phyloP scores from a whole-genome alignment of 1,140 invertebrate genomes.

The Diabrotica virgifera region DNA sequence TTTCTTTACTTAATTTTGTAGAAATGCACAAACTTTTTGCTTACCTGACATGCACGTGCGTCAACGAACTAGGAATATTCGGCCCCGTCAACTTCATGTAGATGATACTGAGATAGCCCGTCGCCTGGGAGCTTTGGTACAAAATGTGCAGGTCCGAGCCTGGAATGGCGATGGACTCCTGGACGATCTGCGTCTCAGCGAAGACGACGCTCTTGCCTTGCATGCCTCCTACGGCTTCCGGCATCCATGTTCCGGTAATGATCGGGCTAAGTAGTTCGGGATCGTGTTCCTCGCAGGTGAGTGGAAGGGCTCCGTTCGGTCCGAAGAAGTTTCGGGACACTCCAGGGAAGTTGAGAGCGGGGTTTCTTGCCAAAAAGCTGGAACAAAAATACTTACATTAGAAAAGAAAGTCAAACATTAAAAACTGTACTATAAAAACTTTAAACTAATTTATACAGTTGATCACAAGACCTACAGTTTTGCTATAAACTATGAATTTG shows the following conservation, averaged over 20 bases:
- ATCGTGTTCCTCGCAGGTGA: conserved; percentile 81
- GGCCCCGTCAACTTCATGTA: conserved; percentile 85
- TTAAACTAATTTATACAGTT: no score
- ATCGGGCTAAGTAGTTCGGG: conserved; percentile 76
- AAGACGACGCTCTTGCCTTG: conserved; percentile 79
- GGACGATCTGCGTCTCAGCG: conserved; percentile 89
- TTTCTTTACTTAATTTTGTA: no score
- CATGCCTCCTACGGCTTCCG: conserved; percentile 77
- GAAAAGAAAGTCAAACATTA: no score
- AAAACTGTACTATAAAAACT: no score
- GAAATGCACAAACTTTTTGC: no score
- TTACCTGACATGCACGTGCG: conserved; percentile 74
- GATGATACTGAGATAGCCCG: conserved; percentile 89
- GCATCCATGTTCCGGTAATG: conserved; percentile 82
- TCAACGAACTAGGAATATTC: conserved; percentile 73
- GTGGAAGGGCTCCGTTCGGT: conserved; percentile 52
- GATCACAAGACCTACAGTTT: no score
- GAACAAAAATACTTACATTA: conserved; percentile 10
- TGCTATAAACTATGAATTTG: no score
- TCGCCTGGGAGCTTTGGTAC: conserved; percentile 88
- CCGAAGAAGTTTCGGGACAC: conserved; percentile 57
- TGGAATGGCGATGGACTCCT: conserved; percentile 90
- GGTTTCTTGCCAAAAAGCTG: conserved; percentile 44
- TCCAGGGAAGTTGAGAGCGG: conserved; percentile 59
- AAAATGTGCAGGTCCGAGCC: conserved; percentile 88